Conservation (phyloP, 2,888 invertebrate genomes). For the Phyto melanocephala region DNA sequence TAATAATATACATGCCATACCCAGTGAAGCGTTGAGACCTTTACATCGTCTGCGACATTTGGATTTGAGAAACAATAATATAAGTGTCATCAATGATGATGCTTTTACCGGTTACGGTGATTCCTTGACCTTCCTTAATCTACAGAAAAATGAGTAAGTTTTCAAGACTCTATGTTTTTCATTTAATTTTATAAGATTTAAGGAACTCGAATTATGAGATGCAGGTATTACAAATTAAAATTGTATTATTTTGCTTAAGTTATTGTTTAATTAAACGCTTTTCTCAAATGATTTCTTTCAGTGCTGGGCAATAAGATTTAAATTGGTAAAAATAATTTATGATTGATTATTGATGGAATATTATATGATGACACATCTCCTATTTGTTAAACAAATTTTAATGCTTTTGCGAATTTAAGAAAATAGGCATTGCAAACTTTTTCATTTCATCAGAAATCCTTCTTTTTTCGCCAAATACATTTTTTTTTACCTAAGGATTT, state of each 20-base stretch:
- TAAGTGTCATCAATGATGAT: constrained; percentile 89
- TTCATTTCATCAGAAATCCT: too few species aligned
- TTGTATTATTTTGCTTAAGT: constrained; percentile 11
- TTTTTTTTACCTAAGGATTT: too few species aligned
- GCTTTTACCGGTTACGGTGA: constrained; percentile 93
- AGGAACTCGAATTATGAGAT: constrained; percentile 28
- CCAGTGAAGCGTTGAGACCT: constrained; percentile 89
- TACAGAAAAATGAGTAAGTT: constrained; percentile 93
- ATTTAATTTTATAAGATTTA: constrained; percentile 21
- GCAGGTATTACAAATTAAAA: constrained; percentile 8
- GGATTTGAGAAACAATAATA: constrained; percentile 92
- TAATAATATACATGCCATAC: constrained; percentile 91
- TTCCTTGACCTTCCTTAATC: constrained; percentile 93
- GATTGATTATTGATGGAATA: too few species aligned
- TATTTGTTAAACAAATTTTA: too few species aligned
- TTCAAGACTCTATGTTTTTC: too few species aligned
- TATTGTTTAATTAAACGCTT: constrained; percentile 4
- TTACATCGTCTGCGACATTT: constrained; percentile 92
- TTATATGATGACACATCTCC: too few species aligned
- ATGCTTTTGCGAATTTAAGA: too few species aligned
- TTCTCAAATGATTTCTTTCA: too few species aligned
- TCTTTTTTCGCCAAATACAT: too few species aligned
- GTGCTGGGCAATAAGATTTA: too few species aligned
- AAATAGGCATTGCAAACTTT: too few species aligned
- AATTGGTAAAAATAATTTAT: too few species aligned